Evolutionary conservation across 2,797 vertebrate species (phyloP).

Genomic region (Stomatorhinus walkeri): DNA sequence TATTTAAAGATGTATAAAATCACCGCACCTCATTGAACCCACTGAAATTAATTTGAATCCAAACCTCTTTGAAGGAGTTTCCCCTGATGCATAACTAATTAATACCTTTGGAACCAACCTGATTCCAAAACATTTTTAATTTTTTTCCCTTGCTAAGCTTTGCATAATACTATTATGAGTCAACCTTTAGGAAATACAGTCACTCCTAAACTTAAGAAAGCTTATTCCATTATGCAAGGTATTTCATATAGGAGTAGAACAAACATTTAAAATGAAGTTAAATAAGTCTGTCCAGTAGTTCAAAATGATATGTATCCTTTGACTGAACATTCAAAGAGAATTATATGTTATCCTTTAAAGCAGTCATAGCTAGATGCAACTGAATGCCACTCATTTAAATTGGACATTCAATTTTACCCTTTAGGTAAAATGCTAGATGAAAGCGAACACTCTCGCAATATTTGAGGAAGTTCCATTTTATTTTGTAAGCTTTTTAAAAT

Average conservation of each 20-base stretch:
- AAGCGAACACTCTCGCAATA: neutral
- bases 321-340: neutral
- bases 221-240: neutral
- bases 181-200: neutral
- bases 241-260: neutral
- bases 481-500: neutral
- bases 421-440: neutral
- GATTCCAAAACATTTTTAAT: slow-evolving; percentile 26
- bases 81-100: slow-evolving; percentile 39
- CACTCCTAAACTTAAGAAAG: neutral
- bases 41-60: slow-evolving; percentile 39
- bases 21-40: slow-evolving; percentile 24
- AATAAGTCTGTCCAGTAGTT: neutral
- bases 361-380: neutral
- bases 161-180: neutral
- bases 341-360: neutral
- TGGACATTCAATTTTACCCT: neutral
- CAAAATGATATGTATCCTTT: neutral
- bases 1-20: slow-evolving; percentile 28
- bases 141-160: neutral
- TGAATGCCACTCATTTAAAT: neutral
- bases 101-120: slow-evolving; percentile 39
- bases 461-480: neutral
- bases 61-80: slow-evolving; percentile 32
- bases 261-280: neutral